A percentile compares a stretch with the other conserved stretches of the same genome.
Conservation (phyloP, 2,888 invertebrate species). For the Pristionchus japonicus region DNA sequence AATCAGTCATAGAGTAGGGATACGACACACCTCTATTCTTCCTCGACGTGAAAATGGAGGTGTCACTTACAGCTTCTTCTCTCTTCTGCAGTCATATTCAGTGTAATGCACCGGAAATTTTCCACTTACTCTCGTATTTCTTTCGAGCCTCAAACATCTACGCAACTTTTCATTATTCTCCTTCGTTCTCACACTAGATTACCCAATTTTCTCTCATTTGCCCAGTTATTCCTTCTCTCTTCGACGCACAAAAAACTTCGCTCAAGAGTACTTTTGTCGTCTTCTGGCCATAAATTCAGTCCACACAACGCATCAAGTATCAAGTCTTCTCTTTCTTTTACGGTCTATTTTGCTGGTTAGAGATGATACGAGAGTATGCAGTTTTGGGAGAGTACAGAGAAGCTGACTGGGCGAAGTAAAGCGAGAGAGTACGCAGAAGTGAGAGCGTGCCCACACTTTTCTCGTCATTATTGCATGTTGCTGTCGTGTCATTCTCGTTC, state of each 20-base stretch:
- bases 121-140: neutral
- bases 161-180: neutral
- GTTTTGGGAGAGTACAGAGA: neutral
- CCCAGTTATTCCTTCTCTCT: neutral
- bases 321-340: neutral
- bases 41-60: no score
- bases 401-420: neutral
- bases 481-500: neutral
- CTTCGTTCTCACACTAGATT: neutral
- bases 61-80: slow-evolving; percentile 31
- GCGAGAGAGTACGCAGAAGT: neutral
- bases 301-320: neutral
- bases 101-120: slow-evolving; percentile 17
- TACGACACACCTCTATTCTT: neutral
- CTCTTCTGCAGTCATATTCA: neutral
- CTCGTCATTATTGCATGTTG: slow-evolving; percentile 35
- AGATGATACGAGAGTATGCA: neutral
- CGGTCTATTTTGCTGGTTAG: neutral
- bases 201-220: neutral
- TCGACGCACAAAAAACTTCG: neutral
- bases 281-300: slow-evolving; percentile 5
- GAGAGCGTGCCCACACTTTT: neutral
- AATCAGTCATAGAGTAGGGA: neutral
- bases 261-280: neutral
- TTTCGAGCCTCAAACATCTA: neutral